Base-by-base conservation (phyloP, 2,888 invertebrate genomes). In the Phaedon cochleariae region DNA sequence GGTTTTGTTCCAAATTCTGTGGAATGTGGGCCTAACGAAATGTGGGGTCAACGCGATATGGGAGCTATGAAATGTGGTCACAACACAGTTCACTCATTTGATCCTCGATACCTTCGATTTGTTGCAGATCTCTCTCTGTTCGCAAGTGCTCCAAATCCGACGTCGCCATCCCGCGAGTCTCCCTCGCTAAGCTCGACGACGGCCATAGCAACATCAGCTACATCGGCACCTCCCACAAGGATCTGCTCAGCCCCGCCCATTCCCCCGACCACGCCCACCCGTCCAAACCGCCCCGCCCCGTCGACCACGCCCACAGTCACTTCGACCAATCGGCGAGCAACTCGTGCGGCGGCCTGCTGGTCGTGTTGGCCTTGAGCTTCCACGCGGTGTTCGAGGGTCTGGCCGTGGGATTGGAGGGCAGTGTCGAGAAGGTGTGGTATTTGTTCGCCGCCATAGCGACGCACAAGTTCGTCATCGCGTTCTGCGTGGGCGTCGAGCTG, bases 331-430 rank as follows among this genome's bases (percentile, higher is more conserved):
- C 21, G 55, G 75, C 21, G 73, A 72, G 49, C 73, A 73, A 88
- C 53, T 88, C 90, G 0, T 89, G 90, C 2, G 86, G 88, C 1
- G 89, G 87, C 34, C 82, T 90, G 4, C 79, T 90, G 51, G 87
- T 90, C 0, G 88, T 91, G 7, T 80, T 90, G 51, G 90, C 90
- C 0, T 78, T 91, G 5, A 90, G 90, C 41, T 89, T 90, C 69
- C 90, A 91, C 77, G 90, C 90, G 0, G 86, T 90, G 26, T 89
- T 90, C 76, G 90, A 91, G 82, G 90, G 90, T 0, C 78, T 91
- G 18, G 90, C 90, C 0, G 89, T 90, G 0, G 90, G 90, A 0
- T 77, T 90, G 15, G 90, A 90, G 74, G 84, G 85, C 4, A 86
- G 85, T 34, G 83, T 86, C 1, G 77, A 84, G n/a, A 86, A 85